Conservation (phyloP, 2,797 vertebrate genomes). For the Urosaurus nigricauda region DNA sequence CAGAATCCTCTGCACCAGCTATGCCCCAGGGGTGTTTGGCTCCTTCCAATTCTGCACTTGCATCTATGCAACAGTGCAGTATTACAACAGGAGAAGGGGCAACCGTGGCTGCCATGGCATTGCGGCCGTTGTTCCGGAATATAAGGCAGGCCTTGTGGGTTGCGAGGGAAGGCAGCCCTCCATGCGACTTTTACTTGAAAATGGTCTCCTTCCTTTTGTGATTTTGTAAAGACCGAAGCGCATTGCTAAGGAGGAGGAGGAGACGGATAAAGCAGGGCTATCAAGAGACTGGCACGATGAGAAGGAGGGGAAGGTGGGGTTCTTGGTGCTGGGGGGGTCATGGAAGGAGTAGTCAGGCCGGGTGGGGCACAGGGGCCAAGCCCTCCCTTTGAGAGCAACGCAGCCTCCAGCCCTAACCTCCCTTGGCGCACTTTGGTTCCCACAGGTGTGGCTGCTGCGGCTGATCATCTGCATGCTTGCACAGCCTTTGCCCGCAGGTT, state of each 20-base stretch:
- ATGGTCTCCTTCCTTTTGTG: not conserved
- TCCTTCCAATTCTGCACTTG: not conserved
- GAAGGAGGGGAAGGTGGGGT: too few relatives aligned
- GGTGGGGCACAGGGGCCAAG: too few relatives aligned
- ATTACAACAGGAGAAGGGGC: not conserved
- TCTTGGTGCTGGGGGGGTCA: too few relatives aligned
- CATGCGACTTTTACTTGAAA: not conserved
- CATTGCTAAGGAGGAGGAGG: not conserved
- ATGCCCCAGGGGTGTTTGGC: not conserved
- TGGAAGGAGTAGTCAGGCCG: too few relatives aligned
- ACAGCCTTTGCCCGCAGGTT: not conserved
- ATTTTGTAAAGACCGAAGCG: not conserved
- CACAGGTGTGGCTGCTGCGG: too few relatives aligned
- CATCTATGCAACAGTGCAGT: not conserved
- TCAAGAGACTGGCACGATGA: accelerated
- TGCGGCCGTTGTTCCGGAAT: not conserved
- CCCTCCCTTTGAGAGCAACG: not conserved
- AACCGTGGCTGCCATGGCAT: not conserved
- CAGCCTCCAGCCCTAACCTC: not conserved
- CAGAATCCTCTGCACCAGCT: not conserved
- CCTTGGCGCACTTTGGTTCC: too few relatives aligned
- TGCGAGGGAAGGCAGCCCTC: accelerated
- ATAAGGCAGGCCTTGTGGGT: too few relatives aligned
- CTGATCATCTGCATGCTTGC: not conserved
- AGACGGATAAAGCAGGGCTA: not conserved